phyloP scores from a whole-genome alignment of 2,113 vertebrate species.

The Sapayoa aenigma region DNA sequence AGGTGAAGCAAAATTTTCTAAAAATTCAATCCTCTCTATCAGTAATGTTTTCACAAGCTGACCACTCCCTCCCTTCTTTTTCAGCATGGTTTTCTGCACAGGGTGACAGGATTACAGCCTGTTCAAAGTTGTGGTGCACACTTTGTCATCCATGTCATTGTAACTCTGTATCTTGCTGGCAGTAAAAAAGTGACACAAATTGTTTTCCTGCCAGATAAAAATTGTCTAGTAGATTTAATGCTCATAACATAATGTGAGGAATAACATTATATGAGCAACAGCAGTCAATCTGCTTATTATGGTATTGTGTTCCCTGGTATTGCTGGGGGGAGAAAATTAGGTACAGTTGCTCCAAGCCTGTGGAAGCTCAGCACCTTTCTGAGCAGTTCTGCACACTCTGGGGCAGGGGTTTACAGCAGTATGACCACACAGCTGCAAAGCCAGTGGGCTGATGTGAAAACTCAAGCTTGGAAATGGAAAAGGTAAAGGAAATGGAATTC shows the following conservation, averaged over 20 bases:
- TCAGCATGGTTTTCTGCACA: not conserved
- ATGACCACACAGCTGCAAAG: not conserved
- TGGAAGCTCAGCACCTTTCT: not conserved
- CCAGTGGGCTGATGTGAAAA: not conserved
- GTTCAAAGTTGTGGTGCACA: not conserved
- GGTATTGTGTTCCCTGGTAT: not conserved
- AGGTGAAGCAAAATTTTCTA: not conserved
- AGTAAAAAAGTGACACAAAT: constrained; percentile 40
- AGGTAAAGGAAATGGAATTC: not conserved
- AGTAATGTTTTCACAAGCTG: not conserved
- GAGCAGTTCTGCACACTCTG: not conserved
- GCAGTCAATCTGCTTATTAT: not conserved
- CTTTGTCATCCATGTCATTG: not conserved
- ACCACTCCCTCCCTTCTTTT: not conserved
- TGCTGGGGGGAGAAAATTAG: not conserved
- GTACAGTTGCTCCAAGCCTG: not conserved
- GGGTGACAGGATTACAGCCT: not conserved
- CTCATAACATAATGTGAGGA: constrained; percentile 13
- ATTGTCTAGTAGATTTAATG: constrained; percentile 41
- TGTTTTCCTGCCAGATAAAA: constrained; percentile 35
- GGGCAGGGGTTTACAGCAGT: not conserved
- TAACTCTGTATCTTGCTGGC: constrained; percentile 22
- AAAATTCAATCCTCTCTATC: not conserved
- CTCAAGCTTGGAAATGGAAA: not conserved
- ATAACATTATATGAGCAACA: constrained; percentile 9